Base-by-base conservation (phyloP, 1,140 invertebrate genomes). In the Hyposmocoma kahamanoa region DNA sequence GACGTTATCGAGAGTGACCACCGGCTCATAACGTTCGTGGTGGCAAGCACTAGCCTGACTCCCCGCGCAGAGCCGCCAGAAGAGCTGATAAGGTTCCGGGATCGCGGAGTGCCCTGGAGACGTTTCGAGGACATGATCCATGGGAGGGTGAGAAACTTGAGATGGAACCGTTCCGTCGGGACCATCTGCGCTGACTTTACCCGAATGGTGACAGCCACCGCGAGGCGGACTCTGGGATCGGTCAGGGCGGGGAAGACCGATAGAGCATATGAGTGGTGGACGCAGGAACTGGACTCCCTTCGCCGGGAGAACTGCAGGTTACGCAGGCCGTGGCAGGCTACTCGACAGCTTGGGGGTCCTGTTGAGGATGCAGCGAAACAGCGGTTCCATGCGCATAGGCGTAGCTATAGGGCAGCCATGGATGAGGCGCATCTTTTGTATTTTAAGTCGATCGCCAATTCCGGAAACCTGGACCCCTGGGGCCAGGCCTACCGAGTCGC, bases 391-490 rank as follows among this genome's bases (percentile, higher is more conserved):
- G n/a, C 32, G 11, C 2, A 6, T 8, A 49, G 55, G 18, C 22
- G 18, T 13, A 32, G 6, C 26, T 67, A 67, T 28, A 56, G 45
- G 22, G 1, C 17, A 11, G 26, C 47, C 6, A 71, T 65, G 57
- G 26, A 42, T 22, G 52, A 61, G 6, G 53, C 62, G 0, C 49
- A 68, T 26, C n/a, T 21, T 8, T 47, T 34, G 5, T 41, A n/a
- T 9, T 55, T 43, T 6, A 41, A 42, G 11, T 18, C 21, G 0
- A 30, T 64, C 6, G 59, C 63, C 6, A 58, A 60, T 1, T 45
- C 59, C 3, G 63, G 67, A 0, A 70, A 67, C 42, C 21, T 45
- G 0, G 63, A 70, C 45, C 61, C 63, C 0, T 70, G 59, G 61
- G 63, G 63, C 1, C 42, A 48, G 3, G 66, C 62, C 9, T 65